Evolutionary conservation across 1,140 invertebrate genomes (phyloP).

Genomic region (Drosophila equinoxialis): DNA sequence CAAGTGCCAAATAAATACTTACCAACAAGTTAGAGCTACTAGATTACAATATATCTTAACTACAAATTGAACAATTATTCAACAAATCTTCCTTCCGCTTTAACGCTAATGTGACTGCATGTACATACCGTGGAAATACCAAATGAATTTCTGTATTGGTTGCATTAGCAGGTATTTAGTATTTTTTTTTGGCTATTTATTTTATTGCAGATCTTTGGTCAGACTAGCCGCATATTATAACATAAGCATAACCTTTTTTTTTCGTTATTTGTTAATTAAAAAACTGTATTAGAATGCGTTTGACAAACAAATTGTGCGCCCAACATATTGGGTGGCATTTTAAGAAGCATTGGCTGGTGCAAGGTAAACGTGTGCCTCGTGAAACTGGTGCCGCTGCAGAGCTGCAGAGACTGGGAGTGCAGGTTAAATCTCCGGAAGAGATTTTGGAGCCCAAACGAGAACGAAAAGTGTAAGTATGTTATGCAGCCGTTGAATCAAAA

Average conservation of each 20-base stretch:
- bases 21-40: neutral
- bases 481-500: neutral
- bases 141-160: neutral
- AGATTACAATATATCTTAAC: neutral
- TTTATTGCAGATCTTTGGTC: neutral
- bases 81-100: slow-evolving; percentile 1
- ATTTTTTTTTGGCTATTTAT: neutral
- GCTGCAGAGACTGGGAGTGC: slow-evolving; percentile 75
- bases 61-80: slow-evolving; percentile 5
- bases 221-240: slow-evolving; percentile 37
- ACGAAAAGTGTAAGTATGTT: slow-evolving; percentile 54
- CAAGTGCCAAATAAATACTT: neutral
- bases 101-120: neutral
- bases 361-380: slow-evolving; percentile 85
- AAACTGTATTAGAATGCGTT: slow-evolving; percentile 85
- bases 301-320: slow-evolving; percentile 85
- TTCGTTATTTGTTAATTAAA: slow-evolving; percentile 17
- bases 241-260: slow-evolving; percentile 22
- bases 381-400: slow-evolving; percentile 84
- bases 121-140: neutral
- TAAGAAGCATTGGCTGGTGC: slow-evolving; percentile 87
- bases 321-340: slow-evolving; percentile 89
- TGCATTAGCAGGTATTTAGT: neutral
- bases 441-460: slow-evolving; percentile 35
- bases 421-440: slow-evolving; percentile 52